Evolutionary conservation across 2,888 invertebrate genomes (phyloP).

Genomic region (Andrena chrysosceles): DNA sequence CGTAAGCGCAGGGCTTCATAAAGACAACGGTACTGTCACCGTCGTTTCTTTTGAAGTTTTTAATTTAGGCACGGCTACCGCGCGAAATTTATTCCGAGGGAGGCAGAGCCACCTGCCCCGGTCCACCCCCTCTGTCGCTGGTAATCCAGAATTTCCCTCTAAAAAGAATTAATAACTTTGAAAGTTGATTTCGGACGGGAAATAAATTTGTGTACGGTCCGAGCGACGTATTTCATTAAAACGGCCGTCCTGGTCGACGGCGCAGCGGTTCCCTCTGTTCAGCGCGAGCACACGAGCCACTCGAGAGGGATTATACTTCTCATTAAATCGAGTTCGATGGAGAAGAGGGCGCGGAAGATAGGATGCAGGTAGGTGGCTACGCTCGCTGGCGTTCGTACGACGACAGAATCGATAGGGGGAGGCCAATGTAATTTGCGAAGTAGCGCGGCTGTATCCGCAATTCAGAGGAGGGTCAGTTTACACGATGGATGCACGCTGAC

Average conservation of each 20-base stretch:
- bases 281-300: neutral
- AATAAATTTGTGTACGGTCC: constrained; percentile 11
- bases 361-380: too few species aligned
- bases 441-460: constrained; percentile 20
- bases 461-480: constrained; percentile 44
- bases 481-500: constrained; percentile 12
- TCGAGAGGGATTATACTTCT: constrained; percentile 4
- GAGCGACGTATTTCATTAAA: constrained; percentile 14
- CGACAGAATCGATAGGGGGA: neutral
- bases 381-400: too few species aligned
- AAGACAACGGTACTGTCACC: constrained; percentile 24
- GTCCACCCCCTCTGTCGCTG: neutral
- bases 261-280: neutral
- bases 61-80: constrained; percentile 20
- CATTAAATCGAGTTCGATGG: neutral
- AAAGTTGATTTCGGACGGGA: constrained; percentile 23
- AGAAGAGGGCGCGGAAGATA: too few species aligned
- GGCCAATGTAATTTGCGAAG: constrained; percentile 19
- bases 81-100: constrained; percentile 33
- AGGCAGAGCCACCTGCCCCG: neutral
- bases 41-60: constrained; percentile 35
- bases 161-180: constrained; percentile 30
- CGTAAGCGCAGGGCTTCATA: constrained; percentile 23
- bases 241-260: neutral
- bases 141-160: constrained; percentile 7